Evolutionary conservation across 92 coral and sea anemone species (phyloP).

Genomic region (Palythoa caribaeorum): DNA sequence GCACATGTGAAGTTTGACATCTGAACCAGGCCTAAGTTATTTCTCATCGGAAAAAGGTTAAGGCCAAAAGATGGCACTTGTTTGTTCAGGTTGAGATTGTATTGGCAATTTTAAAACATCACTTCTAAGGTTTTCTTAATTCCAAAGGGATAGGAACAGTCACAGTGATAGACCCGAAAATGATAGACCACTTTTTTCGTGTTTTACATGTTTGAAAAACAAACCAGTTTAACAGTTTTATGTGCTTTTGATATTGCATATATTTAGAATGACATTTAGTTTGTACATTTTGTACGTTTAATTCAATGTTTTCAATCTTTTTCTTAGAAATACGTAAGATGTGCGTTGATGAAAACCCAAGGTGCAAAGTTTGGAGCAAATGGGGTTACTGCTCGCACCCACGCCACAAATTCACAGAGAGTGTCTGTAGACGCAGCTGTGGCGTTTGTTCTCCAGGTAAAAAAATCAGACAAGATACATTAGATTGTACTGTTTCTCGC

Average conservation of each 20-base stretch:
- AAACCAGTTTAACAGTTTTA: too few relatives aligned
- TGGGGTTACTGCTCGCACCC: constrained; percentile 73
- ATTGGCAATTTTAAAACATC: too few relatives aligned
- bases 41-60: too few relatives aligned
- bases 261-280: not conserved
- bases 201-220: too few relatives aligned
- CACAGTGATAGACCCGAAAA: too few relatives aligned
- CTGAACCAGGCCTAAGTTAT: too few relatives aligned
- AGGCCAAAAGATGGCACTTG: too few relatives aligned
- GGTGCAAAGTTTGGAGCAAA: constrained; percentile 79
- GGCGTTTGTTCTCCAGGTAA: constrained; percentile 75
- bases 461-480: not conserved
- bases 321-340: constrained; percentile 39
- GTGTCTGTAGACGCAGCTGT: constrained; percentile 76
- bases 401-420: constrained; percentile 56
- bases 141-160: too few relatives aligned
- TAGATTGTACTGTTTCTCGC: not conserved
- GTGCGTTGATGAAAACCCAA: constrained; percentile 79
- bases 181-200: too few relatives aligned
- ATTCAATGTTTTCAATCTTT: not conserved
- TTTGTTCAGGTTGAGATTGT: too few relatives aligned
- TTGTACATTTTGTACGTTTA: not conserved
- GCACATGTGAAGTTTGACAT: too few relatives aligned
- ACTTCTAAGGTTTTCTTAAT: too few relatives aligned
- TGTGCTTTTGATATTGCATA: not conserved